These are phyloP conservation scores for Eilema griseolum DNA, from an alignment of 2,888 invertebrate genomes.

Conservation along the genomic window DNA sequence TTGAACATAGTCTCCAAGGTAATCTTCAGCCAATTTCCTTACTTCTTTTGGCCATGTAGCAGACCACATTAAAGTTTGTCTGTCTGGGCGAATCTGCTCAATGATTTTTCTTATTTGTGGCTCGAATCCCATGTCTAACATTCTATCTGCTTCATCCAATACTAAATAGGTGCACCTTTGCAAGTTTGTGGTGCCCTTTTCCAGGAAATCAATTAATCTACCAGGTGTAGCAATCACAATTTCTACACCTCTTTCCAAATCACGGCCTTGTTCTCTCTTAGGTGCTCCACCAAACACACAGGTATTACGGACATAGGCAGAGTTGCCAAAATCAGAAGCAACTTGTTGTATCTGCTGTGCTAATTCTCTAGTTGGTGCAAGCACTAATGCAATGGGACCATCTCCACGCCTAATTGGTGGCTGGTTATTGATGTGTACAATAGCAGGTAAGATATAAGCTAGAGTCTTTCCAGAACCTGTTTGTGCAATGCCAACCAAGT, in stretches of 20 bases:
- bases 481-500: conserved; percentile 95
- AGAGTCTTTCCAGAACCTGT: conserved; percentile 94
- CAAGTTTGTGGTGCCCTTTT: conserved; percentile 91
- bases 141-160: conserved; percentile 96
- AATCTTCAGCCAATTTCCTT: conserved; percentile 96
- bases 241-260: conserved; percentile 93
- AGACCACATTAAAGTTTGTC: conserved; percentile 99
- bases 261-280: conserved; percentile 91
- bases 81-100: conserved; percentile 96
- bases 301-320: conserved; percentile 92
- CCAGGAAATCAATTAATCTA: conserved; percentile 94
- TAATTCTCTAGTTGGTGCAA: conserved; percentile 93
- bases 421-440: conserved; percentile 95
- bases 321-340: conserved; percentile 92
- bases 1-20: conserved; percentile 95
- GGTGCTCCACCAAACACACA: conserved; percentile 98
- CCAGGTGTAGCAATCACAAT: conserved; percentile 97
- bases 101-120: conserved; percentile 98
- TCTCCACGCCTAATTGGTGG: conserved; percentile 91
- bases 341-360: conserved; percentile 95
- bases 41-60: conserved; percentile 99
- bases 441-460: conserved; percentile 93
- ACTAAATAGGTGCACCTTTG: conserved; percentile 94
- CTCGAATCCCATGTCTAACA: conserved; percentile 99
- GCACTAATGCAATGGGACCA: conserved; percentile 93